phyloP scores from a whole-genome alignment of 2,797 vertebrate genomes.

The Varecia variegata region DNA sequence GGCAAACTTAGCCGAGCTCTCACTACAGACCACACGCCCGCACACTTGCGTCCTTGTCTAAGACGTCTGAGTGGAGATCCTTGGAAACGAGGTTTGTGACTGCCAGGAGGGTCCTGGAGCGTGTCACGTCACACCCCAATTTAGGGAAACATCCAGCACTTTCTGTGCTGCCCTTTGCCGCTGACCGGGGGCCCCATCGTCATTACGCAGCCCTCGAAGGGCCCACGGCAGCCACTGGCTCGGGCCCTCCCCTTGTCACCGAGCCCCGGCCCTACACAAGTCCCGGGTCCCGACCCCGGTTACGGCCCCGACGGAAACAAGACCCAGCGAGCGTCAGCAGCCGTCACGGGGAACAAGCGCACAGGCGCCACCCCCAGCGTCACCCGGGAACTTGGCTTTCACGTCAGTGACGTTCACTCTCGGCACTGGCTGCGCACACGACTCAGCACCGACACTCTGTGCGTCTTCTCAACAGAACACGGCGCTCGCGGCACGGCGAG shows the following conservation, averaged over 20 bases:
- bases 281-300: not conserved
- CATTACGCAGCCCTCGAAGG: not conserved
- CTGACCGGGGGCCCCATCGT: not conserved
- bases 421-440: too few relatives aligned
- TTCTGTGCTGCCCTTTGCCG: not conserved
- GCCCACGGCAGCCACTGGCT: not conserved
- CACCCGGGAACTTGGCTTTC: constrained; percentile 20
- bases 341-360: not conserved
- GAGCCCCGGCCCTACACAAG: not conserved
- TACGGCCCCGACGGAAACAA: not conserved
- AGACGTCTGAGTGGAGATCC: not conserved
- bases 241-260: not conserved
- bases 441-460: not conserved
- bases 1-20: not conserved
- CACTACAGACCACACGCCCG: too few relatives aligned
- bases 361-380: not conserved
- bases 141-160: not conserved
- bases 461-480: not conserved
- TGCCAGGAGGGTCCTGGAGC: not conserved
- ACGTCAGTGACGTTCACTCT: not conserved
- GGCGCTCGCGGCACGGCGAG: not conserved
- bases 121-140: not conserved
- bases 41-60: not conserved
- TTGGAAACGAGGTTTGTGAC: not conserved
- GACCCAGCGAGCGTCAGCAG: not conserved